Evolutionary conservation across 1,140 invertebrate genomes (phyloP), one percentile per base, ranked within the genome.

Genomic region (Amphibalanus amphitrite): DNA sequence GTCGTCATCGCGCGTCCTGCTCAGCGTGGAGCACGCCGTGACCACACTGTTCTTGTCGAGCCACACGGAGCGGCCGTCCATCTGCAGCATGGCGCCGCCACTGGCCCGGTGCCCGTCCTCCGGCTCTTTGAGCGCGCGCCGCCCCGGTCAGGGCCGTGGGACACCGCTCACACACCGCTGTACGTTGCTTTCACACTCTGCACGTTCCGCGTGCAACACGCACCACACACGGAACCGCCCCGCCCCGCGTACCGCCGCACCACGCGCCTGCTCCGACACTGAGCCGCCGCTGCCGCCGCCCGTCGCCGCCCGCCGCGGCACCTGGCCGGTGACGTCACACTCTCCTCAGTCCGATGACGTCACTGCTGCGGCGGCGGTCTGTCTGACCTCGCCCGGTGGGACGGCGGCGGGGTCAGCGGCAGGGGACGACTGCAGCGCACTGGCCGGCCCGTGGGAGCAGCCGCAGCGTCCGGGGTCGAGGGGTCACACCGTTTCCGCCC

Each of bases 1-100:
- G 13, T 20, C 13, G 17, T 85, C 84, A 8, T 83, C 83, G 74
- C 29, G 23, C n/a, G 25, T 28, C 25, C 28, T 4, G 8, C 26
- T 33, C 29, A 65, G 64, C n/a, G 29, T 59, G 28, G 33, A 67
- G 33, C 70, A 71, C 4, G 33, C 69, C 26, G 25, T 65, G 25
- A 28, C 69, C 40, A 69, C 67, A 17, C 67, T 64, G 47, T 69
- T 71, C 47, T 20, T 71, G 23, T 26, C 65, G 65, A 67, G 65
- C 65, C 65, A 67, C n/a, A 67, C 65, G n/a, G 26, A 26, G 65
- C 65, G 65, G 1, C 65, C 65, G 65, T 67, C 65, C 65, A 67
- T 25, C 65, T 67, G 65, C 65, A 67, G 65, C 65, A 67, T 67
- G 65, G 65, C n/a, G 33, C 33, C 33, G 33, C 33, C 33, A 38